Evolutionary conservation across 2,797 vertebrate species (phyloP).

Genomic region (Calcarius lapponicus): DNA sequence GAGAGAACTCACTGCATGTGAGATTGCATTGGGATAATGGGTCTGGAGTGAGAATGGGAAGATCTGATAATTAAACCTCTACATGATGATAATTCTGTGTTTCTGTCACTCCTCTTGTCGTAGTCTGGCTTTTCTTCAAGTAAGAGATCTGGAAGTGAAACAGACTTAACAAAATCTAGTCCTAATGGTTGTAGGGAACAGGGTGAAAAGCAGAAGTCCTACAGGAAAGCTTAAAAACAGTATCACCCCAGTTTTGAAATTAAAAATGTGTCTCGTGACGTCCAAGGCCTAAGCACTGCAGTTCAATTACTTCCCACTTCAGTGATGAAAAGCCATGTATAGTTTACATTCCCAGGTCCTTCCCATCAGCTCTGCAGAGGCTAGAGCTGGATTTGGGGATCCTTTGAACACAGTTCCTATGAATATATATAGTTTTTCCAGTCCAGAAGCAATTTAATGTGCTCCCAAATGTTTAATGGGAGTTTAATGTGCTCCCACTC

Average conservation of each 20-base stretch:
- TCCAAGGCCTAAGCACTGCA: neutral
- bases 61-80: too few relatives aligned
- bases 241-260: neutral
- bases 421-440: neutral
- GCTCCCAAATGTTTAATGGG: too few relatives aligned
- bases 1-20: too few relatives aligned
- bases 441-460: neutral
- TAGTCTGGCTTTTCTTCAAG: neutral
- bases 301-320: neutral
- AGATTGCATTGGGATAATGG: too few relatives aligned
- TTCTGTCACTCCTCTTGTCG: neutral
- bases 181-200: neutral
- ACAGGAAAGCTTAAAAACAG: neutral
- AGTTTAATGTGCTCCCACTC: neutral
- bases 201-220: neutral
- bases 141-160: neutral
- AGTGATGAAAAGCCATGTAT: neutral
- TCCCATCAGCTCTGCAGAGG: neutral
- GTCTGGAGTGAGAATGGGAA: too few relatives aligned
- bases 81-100: neutral
- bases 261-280: neutral
- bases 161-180: neutral
- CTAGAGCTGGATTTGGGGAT: neutral
- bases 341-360: neutral
- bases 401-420: neutral